These are phyloP conservation scores for Capra hircus DNA, from an alignment of 2,113 vertebrate species.

Conservation along the genomic window DNA sequence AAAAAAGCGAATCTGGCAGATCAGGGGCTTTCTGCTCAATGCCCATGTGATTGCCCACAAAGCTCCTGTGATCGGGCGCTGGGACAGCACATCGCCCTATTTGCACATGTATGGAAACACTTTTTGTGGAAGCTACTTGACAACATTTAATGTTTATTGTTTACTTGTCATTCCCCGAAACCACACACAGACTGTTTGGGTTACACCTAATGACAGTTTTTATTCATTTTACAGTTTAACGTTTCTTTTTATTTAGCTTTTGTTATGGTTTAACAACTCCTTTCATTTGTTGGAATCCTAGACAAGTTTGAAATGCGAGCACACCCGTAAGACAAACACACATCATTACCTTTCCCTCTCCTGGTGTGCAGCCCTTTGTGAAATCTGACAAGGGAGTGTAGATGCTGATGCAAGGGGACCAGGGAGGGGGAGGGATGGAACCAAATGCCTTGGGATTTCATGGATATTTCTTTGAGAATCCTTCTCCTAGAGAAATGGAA, in stretches of 20 bases:
- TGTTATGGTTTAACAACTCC: slow-evolving; percentile 45
- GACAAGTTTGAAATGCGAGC: slow-evolving; percentile 55
- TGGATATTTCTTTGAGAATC: not conserved
- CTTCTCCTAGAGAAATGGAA: not conserved
- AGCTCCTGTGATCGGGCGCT: not conserved
- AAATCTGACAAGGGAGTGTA: slow-evolving; percentile 9
- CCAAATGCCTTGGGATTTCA: not conserved
- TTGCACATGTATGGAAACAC: slow-evolving; percentile 44
- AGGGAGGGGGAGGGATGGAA: not conserved
- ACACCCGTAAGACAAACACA: slow-evolving; percentile 26
- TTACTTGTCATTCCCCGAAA: slow-evolving; percentile 69
- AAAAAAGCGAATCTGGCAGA: slow-evolving; percentile 6
- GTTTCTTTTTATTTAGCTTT: slow-evolving; percentile 61
- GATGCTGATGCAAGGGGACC: not conserved
- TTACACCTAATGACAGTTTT: slow-evolving; percentile 69
- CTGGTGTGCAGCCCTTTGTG: slow-evolving; percentile 2
- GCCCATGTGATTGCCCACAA: not conserved
- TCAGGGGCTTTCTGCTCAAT: not conserved
- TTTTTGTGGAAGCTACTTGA: slow-evolving; percentile 67
- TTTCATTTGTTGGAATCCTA: slow-evolving; percentile 50
- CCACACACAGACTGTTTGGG: slow-evolving; percentile 56
- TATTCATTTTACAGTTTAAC: slow-evolving; percentile 55
- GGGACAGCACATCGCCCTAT: slow-evolving; percentile 2
- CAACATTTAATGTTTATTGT: slow-evolving; percentile 66
- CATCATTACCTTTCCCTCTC: slow-evolving; percentile 57